Percentiles rank a stretch among this genome's conserved stretches.
Evolutionary conservation across 1,140 invertebrate species (phyloP).

Genomic region (Neotoxoptera formosana): DNA sequence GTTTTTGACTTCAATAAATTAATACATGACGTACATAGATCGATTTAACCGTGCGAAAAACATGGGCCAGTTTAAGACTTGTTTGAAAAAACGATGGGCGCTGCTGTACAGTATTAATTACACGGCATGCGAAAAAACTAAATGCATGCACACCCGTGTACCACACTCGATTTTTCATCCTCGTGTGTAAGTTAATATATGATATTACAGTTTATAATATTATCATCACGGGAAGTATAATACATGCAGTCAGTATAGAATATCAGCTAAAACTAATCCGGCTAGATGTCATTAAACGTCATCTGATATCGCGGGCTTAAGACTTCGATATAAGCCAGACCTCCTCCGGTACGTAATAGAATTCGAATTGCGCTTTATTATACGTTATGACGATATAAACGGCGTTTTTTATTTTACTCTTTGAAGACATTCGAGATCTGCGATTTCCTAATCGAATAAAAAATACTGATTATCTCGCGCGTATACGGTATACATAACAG

Average conservation of each 20-base stretch:
- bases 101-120: conserved; percentile 2
- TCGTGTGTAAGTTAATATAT: neutral
- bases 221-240: neutral
- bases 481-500: too few relatives aligned
- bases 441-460: neutral
- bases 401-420: neutral
- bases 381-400: neutral
- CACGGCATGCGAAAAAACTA: neutral
- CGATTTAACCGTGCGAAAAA: neutral
- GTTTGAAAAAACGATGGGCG: neutral
- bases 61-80: neutral
- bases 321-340: neutral
- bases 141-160: neutral
- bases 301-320: neutral
- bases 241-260: neutral
- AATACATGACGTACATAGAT: too few relatives aligned
- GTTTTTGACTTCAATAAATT: neutral
- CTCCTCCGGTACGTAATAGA: neutral
- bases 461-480: neutral
- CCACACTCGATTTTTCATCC: neutral
- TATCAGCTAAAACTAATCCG: neutral
- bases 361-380: neutral
- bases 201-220: conserved; percentile 13
- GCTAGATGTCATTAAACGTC: neutral
- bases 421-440: neutral